Evolutionary conservation across 2,888 invertebrate species (phyloP).

Genomic region (Endotricha flammealis): DNA sequence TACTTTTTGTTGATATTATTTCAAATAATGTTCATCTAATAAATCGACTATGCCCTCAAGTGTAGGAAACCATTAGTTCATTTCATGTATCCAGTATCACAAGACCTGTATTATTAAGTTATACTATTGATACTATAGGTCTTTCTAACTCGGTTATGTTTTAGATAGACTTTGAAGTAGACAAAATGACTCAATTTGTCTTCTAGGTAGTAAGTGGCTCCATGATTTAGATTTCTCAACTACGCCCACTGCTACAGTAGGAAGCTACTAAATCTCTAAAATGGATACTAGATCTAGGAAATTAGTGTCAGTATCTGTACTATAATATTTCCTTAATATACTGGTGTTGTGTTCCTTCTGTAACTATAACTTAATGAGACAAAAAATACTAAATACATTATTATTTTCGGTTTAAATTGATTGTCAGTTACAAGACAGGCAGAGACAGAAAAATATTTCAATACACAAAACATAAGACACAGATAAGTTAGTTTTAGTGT

Average conservation of each 20-base stretch:
- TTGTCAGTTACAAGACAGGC: no score
- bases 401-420: no score
- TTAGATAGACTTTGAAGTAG: constrained; percentile 43
- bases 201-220: constrained; percentile 49
- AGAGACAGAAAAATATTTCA: no score
- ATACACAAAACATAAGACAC: no score
- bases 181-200: constrained; percentile 63
- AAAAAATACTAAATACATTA: no score
- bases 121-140: constrained; percentile 4
- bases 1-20: constrained; percentile 10
- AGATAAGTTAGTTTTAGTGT: no score
- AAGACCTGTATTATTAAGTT: background rate
- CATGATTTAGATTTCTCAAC: constrained; percentile 56
- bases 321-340: constrained; percentile 18
- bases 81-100: background rate
- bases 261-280: constrained; percentile 55
- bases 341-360: no score
- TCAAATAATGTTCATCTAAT: constrained; percentile 11
- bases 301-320: constrained; percentile 36
- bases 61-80: constrained; percentile 10
- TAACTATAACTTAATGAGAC: no score
- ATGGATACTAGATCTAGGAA: constrained; percentile 40
- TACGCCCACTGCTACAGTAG: constrained; percentile 54
- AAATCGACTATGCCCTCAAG: constrained; percentile 13
- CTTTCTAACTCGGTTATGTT: constrained; percentile 18